Evolutionary conservation across 2,888 invertebrate genomes (phyloP).

Genomic region (Candidula unifasciata): DNA sequence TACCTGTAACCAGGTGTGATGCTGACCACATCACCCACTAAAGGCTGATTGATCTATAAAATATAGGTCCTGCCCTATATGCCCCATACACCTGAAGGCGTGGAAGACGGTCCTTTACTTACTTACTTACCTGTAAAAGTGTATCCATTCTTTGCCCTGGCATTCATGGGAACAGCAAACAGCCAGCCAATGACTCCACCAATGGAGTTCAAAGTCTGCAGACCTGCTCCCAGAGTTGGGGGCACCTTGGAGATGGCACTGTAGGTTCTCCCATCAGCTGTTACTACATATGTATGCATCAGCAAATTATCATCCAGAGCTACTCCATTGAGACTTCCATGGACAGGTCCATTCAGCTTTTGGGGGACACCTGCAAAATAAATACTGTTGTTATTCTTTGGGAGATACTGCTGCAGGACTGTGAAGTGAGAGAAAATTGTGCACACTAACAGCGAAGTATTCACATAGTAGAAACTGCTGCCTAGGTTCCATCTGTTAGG

Average conservation of each 20-base stretch:
- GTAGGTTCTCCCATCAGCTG: conserved; percentile 83
- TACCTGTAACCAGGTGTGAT: no score
- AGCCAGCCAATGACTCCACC: conserved; percentile 94
- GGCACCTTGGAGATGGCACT: conserved; percentile 89
- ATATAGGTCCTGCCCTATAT: no score
- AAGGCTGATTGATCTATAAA: no score
- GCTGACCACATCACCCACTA: no score
- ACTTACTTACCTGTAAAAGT: conserved; percentile 81
- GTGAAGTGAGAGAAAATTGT: background rate
- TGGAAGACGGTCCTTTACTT: no score
- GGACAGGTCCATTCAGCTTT: conserved; percentile 92
- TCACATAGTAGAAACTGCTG: no score
- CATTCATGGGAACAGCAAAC: conserved; percentile 88
- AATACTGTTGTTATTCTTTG: background rate
- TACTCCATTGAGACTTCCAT: conserved; percentile 88
- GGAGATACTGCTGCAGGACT: background rate
- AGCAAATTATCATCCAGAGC: conserved; percentile 86
- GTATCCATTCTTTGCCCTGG: conserved; percentile 90
- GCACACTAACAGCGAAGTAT: no score
- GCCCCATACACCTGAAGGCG: no score
- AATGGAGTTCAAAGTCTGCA: conserved; percentile 89
- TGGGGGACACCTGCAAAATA: conserved; percentile 85
- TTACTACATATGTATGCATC: conserved; percentile 94
- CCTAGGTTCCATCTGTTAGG: no score
- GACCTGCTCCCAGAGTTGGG: conserved; percentile 85